phyloP scores from a whole-genome alignment of 1,140 invertebrate species.

The Heliothis subflexa region DNA sequence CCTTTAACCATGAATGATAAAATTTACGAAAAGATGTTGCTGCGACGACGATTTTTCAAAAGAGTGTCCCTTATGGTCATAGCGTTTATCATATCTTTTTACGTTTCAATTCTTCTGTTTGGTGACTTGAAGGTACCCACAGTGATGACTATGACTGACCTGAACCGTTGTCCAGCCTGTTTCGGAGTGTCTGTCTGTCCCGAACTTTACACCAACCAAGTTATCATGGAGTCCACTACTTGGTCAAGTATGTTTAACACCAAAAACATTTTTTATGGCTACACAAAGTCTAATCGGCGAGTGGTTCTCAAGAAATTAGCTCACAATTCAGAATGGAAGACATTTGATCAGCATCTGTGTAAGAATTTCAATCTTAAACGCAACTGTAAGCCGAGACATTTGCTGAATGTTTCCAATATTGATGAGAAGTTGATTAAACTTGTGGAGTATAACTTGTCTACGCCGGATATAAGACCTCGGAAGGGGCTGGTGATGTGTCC shows the following conservation, averaged over 20 bases:
- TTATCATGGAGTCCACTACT: slow-evolving; percentile 58
- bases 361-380: slow-evolving; percentile 63
- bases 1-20: slow-evolving; percentile 60
- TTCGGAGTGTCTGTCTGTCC: slow-evolving; percentile 78
- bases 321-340: slow-evolving; percentile 72
- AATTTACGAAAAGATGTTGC: slow-evolving; percentile 65
- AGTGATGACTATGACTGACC: slow-evolving; percentile 72
- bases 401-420: slow-evolving; percentile 68
- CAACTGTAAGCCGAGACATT: slow-evolving; percentile 68
- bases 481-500: slow-evolving; percentile 76
- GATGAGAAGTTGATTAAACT: slow-evolving; percentile 71
- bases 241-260: slow-evolving; percentile 75
- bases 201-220: slow-evolving; percentile 77
- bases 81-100: slow-evolving; percentile 69
- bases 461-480: slow-evolving; percentile 65
- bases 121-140: slow-evolving; percentile 70
- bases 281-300: slow-evolving; percentile 70
- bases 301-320: slow-evolving; percentile 78
- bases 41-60: slow-evolving; percentile 72
- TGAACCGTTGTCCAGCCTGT: slow-evolving; percentile 75
- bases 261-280: slow-evolving; percentile 78
- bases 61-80: slow-evolving; percentile 59
- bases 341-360: slow-evolving; percentile 73
- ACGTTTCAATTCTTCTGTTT: slow-evolving; percentile 69
- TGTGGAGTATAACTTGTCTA: slow-evolving; percentile 72